Evolutionary conservation across 1,140 invertebrate species (phyloP).

Genomic region (Lordiphosa stackelbergi): DNA sequence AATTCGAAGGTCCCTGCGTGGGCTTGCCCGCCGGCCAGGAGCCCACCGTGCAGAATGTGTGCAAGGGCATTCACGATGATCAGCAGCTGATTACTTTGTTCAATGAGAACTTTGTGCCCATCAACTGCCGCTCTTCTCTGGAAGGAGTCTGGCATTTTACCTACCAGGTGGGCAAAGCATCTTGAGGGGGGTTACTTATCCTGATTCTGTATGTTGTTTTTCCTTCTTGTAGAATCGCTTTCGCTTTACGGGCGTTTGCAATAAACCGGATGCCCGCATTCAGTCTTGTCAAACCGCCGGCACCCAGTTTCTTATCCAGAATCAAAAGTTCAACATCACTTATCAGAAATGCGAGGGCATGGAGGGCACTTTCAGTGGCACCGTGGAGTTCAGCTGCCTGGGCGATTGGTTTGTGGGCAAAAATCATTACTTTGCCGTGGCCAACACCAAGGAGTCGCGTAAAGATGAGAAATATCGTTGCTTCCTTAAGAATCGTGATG

Average conservation of each 20-base stretch:
- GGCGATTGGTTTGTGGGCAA: constrained; percentile 97
- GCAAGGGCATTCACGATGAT: constrained; percentile 84
- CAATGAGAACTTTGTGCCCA: constrained; percentile 92
- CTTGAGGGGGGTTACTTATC: background rate
- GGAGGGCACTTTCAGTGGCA: constrained; percentile 91
- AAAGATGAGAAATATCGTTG: constrained; percentile 96
- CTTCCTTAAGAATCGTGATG: constrained; percentile 95
- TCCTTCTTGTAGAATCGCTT: constrained; percentile 83
- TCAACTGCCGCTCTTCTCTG: constrained; percentile 93
- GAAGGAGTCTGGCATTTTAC: constrained; percentile 97
- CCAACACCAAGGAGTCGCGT: constrained; percentile 95
- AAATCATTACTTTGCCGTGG: constrained; percentile 96
- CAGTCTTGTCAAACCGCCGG: constrained; percentile 96
- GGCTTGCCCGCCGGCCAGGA: constrained; percentile 81
- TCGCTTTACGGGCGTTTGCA: constrained; percentile 93
- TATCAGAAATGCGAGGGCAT: constrained; percentile 91
- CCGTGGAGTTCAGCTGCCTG: constrained; percentile 94
- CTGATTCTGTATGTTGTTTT: background rate
- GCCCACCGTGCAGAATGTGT: constrained; percentile 87
- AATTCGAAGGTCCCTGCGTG: constrained; percentile 88
- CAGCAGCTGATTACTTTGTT: constrained; percentile 92
- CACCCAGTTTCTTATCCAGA: constrained; percentile 96
- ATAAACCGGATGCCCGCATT: constrained; percentile 91
- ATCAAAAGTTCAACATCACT: constrained; percentile 97
- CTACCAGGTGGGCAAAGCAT: constrained; percentile 83